These are phyloP conservation scores for Dicrostonyx torquatus DNA, from an alignment of 2,797 vertebrate species.

Conservation along the genomic window DNA sequence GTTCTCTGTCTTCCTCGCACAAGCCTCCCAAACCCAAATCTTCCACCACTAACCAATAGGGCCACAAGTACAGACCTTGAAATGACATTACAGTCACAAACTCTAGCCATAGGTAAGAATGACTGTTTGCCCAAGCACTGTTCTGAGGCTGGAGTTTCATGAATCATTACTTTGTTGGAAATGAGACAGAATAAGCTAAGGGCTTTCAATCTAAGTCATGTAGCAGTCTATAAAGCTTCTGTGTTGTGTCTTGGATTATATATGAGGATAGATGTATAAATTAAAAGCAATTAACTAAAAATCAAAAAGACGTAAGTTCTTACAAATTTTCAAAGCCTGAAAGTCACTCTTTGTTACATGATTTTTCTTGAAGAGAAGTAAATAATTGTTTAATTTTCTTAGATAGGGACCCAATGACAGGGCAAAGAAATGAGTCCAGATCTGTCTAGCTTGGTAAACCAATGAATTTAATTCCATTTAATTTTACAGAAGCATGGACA, in stretches of 20 bases:
- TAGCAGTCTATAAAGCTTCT: neutral
- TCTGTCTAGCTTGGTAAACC: neutral
- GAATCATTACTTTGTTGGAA: neutral
- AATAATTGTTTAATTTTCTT: neutral
- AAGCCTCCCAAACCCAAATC: neutral
- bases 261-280: neutral
- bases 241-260: neutral
- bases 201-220: neutral
- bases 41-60: neutral
- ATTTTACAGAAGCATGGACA: neutral
- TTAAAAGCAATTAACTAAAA: constrained; percentile 24
- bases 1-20: neutral
- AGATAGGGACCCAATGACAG: neutral
- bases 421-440: neutral
- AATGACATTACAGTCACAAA: neutral
- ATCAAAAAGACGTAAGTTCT: neutral
- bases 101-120: neutral
- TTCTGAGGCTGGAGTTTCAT: neutral
- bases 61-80: too few species aligned
- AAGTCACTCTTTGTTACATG: neutral
- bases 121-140: neutral
- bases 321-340: neutral
- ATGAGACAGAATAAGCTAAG: neutral
- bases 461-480: neutral
- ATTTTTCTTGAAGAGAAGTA: neutral